A percentile compares a stretch with the other conserved stretches of the same genome.
These are phyloP conservation scores for Platysternon megacephalum DNA, from an alignment of 2,113 vertebrate species.

Conservation along the genomic window DNA sequence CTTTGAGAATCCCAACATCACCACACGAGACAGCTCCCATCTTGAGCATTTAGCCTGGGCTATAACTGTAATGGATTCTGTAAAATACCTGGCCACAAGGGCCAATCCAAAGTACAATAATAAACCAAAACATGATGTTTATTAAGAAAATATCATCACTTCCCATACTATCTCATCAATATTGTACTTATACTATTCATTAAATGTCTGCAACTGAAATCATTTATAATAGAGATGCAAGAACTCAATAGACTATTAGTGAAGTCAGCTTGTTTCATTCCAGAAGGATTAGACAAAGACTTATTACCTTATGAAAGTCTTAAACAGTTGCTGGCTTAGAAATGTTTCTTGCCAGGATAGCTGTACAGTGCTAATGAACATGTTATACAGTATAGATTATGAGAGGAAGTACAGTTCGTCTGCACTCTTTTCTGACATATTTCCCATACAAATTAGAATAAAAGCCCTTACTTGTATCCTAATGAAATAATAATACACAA, in stretches of 20 bases:
- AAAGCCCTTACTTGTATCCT: neutral
- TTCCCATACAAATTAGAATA: neutral
- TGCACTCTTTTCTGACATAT: neutral
- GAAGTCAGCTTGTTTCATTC: slow-evolving; percentile 57
- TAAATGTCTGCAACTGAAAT: slow-evolving; percentile 68
- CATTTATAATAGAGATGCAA: slow-evolving; percentile 62
- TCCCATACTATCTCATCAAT: slow-evolving; percentile 55
- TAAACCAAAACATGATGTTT: neutral
- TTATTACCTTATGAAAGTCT: slow-evolving; percentile 11
- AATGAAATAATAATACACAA: neutral
- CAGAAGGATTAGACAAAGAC: slow-evolving; percentile 37
- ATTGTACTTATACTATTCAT: slow-evolving; percentile 66
- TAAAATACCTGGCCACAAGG: neutral
- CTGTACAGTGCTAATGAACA: slow-evolving; percentile 11
- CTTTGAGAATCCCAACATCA: slow-evolving; percentile 21
- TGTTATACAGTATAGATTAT: neutral
- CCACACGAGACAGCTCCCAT: slow-evolving; percentile 6
- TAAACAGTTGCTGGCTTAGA: slow-evolving; percentile 21
- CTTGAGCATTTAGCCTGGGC: neutral
- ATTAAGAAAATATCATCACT: slow-evolving; percentile 10
- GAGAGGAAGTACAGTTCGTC: neutral
- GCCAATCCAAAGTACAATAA: neutral
- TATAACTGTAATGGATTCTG: neutral
- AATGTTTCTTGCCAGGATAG: slow-evolving; percentile 49
- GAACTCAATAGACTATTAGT: slow-evolving; percentile 64